Evolutionary conservation across 2,797 vertebrate species (phyloP), one percentile per base, ranked within the genome.

Genomic region (Diceros bicornis): DNA sequence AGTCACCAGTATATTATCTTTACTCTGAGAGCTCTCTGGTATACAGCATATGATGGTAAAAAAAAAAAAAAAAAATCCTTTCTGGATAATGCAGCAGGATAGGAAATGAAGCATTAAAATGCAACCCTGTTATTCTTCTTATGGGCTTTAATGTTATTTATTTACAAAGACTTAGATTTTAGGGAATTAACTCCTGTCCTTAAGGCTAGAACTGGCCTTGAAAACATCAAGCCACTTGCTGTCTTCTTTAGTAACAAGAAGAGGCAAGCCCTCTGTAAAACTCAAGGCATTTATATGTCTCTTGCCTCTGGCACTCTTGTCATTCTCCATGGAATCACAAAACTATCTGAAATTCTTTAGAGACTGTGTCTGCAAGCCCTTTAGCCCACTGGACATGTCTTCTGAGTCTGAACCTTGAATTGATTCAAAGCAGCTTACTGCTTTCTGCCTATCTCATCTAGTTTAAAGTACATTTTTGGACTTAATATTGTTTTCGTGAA

Each of bases 211-310:
- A 61, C 7, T 91, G 68, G 57, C 94, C 83, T 96, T 23, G 79
- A 83, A 93, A 71, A 77, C 41, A 82, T 64, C 62, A 91, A 93
- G 50, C 11, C 27, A 52, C 13, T n/a, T 37, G 87, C 79, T 74
- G 8, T 88, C 93, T 94, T 92, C 85, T 86, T 91, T 90, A 92
- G 57, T 13, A 20, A 82, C 96, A 79, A 97, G 94, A 92, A 71
- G 62, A 92, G 91, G 92, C 92, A 79, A 95, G 96, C 32, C 79
- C 94, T 41, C 34, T 20, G 47, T 47, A 62, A 69, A 71, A 78
- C 64, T 18, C 32, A 20, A 71, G 84, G 75, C 34, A 74, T 62
- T 81, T n/a, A 18, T 55, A 6, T 0, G 18, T 69, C 75, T 77
- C 44, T 23, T 47, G 83, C 92, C 97, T 95, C 17, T 12, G 89